A percentile compares a stretch with the other conserved stretches of the same genome.
These are phyloP conservation scores for Corella eumyota DNA, from an alignment of 23 tunicate species.

Conservation along the genomic window DNA sequence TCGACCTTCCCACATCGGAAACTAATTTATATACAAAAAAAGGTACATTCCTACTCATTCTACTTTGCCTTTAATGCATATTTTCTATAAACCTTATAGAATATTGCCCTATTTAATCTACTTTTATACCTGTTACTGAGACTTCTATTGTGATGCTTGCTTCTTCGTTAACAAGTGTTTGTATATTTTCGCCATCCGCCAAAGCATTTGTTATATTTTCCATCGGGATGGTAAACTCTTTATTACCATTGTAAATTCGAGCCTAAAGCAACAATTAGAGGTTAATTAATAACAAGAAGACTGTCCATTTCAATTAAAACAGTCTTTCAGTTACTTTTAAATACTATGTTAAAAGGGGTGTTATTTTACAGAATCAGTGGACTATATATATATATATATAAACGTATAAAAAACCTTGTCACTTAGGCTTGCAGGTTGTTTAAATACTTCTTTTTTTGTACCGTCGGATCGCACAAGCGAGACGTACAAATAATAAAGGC, in stretches of 20 bases:
- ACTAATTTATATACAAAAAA: too few species aligned
- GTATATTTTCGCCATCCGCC: conserved; percentile 6
- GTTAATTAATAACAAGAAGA: too few species aligned
- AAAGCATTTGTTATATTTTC: background rate
- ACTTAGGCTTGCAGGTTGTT: background rate
- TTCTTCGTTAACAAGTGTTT: background rate
- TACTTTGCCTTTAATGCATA: too few species aligned
- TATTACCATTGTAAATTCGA: background rate
- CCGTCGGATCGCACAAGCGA: background rate
- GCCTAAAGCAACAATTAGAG: background rate
- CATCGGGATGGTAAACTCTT: background rate
- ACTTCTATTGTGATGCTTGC: conserved; percentile 6
- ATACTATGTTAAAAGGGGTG: too few species aligned
- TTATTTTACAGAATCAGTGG: too few species aligned
- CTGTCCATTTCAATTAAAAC: too few species aligned
- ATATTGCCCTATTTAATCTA: too few species aligned
- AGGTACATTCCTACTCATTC: too few species aligned
- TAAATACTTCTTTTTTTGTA: conserved; percentile 1
- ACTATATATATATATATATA: too few species aligned
- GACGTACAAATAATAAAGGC: conserved; percentile 7
- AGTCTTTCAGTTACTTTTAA: too few species aligned
- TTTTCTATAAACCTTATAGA: too few species aligned
- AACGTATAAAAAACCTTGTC: background rate
- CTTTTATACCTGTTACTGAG: background rate
- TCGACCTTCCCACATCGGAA: too few species aligned